Evolutionary conservation across 2,888 invertebrate species (phyloP).

Genomic region (Hirtodrosophila histrioides): DNA sequence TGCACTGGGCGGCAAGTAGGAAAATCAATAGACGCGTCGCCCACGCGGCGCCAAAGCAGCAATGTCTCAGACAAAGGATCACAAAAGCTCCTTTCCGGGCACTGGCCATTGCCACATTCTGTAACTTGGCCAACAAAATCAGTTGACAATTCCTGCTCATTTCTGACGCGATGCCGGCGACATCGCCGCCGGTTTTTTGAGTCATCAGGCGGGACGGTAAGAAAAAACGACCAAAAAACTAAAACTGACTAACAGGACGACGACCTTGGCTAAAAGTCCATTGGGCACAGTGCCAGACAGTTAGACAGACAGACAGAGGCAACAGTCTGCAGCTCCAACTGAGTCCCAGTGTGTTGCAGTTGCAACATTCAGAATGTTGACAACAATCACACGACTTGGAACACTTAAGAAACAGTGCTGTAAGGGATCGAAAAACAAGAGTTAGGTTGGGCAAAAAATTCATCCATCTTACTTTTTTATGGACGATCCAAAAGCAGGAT

Average conservation of each 20-base stretch:
- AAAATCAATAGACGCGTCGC: conserved; percentile 68
- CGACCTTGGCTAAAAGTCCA: conserved; percentile 64
- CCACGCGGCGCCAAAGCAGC: conserved; percentile 29
- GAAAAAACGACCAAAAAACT: conserved; percentile 10
- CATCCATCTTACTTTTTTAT: too few relatives aligned
- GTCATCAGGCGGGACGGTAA: conserved; percentile 7
- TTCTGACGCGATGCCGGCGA: conserved; percentile 12
- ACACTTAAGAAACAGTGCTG: too few relatives aligned
- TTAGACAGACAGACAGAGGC: background rate
- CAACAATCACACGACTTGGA: conserved; percentile 8
- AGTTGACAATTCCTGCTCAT: conserved; percentile 41
- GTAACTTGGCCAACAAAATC: conserved; percentile 38
- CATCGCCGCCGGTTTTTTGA: conserved; percentile 28
- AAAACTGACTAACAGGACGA: conserved; percentile 63
- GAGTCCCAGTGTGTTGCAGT: conserved; percentile 30
- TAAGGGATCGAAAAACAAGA: too few relatives aligned
- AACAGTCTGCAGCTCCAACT: conserved; percentile 23
- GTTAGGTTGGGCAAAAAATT: too few relatives aligned
- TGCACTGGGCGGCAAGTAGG: conserved; percentile 59
- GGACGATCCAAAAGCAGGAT: too few relatives aligned
- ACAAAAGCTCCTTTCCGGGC: conserved; percentile 22
- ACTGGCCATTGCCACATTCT: conserved; percentile 19
- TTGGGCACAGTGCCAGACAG: conserved; percentile 28
- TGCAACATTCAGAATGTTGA: conserved; percentile 16
- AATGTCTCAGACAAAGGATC: conserved; percentile 46